Percentiles rank a stretch among this genome's conserved stretches.
Conservation (phyloP, 1,140 invertebrate genomes). For the Sesamia nonagrioides region DNA sequence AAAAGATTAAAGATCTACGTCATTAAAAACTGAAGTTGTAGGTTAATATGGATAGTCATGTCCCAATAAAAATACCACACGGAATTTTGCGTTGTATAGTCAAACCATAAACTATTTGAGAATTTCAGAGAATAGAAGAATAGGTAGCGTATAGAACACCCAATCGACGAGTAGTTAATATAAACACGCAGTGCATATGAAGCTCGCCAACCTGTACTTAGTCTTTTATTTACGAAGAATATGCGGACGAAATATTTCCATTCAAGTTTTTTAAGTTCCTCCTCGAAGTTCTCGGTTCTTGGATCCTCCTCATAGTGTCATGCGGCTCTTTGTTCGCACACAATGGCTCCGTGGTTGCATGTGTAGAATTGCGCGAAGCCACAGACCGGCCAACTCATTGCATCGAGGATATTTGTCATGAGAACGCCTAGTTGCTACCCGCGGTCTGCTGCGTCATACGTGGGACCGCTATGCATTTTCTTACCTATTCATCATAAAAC, state of each 20-base stretch:
- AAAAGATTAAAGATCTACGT: background rate
- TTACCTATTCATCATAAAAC: conserved; percentile 47
- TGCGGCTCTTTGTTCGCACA: conserved; percentile 75
- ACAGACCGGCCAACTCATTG: conserved; percentile 71
- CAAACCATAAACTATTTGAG: conserved; percentile 14
- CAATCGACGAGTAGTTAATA: conserved; percentile 28
- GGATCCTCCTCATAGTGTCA: conserved; percentile 71
- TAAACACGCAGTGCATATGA: conserved; percentile 32
- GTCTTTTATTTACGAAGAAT: conserved; percentile 55
- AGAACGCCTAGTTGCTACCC: conserved; percentile 45
- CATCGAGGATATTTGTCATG: conserved; percentile 56
- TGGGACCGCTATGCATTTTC: conserved; percentile 38
- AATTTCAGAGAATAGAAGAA: too few relatives aligned
- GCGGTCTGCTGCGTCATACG: conserved; percentile 12
- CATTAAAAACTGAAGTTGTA: background rate
- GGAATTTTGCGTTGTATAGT: conserved; percentile 13
- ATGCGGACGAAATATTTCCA: conserved; percentile 62
- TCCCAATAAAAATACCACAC: conserved; percentile 12
- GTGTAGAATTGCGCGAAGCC: conserved; percentile 70
- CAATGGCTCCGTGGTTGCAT: conserved; percentile 70
- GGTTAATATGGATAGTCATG: background rate
- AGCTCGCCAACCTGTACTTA: conserved; percentile 34
- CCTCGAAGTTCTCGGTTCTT: conserved; percentile 71
- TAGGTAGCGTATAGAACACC: background rate
- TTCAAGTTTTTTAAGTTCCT: conserved; percentile 73